phyloP scores from a whole-genome alignment of 2,113 vertebrate species.

The Melospiza georgiana region DNA sequence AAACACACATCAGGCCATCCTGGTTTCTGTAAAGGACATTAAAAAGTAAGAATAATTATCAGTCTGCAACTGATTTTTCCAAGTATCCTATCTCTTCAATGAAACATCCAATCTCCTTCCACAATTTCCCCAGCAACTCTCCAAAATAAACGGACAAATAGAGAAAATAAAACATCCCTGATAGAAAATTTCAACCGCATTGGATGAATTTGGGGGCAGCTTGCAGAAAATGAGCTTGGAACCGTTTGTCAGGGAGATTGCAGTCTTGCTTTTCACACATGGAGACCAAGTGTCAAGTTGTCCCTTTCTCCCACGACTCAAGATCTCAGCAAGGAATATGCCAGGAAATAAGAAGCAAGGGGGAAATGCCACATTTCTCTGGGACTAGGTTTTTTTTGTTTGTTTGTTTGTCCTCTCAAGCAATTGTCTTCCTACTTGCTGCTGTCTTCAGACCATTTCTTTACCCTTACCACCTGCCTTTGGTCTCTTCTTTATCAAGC shows the following conservation, averaged over 20 bases:
- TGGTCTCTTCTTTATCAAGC: not conserved
- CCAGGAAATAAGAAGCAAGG: not conserved
- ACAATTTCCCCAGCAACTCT: slow-evolving; percentile 45
- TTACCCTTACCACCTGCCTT: not conserved
- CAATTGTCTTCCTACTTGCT: not conserved
- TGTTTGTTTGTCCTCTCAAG: not conserved
- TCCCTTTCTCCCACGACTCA: not conserved
- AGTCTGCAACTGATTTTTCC: slow-evolving; percentile 29
- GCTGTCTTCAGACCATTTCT: not conserved
- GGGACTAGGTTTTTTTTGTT: not conserved
- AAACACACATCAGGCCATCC: slow-evolving; percentile 34
- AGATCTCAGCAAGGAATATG: not conserved
- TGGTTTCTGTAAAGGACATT: slow-evolving; percentile 29
- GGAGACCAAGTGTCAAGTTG: not conserved
- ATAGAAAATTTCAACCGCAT: not conserved
- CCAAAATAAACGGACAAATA: slow-evolving; percentile 61
- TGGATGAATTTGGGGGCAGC: not conserved
- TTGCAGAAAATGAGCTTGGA: not conserved
- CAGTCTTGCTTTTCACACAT: not conserved
- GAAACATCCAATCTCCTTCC: slow-evolving; percentile 14
- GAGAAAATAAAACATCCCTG: not conserved
- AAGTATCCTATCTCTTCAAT: slow-evolving; percentile 35
- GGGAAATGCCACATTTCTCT: not conserved
- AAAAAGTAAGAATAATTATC: slow-evolving; percentile 49
- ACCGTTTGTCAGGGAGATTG: not conserved